Base-by-base conservation (phyloP, 2,888 invertebrate species). In the Eulithis testata region DNA sequence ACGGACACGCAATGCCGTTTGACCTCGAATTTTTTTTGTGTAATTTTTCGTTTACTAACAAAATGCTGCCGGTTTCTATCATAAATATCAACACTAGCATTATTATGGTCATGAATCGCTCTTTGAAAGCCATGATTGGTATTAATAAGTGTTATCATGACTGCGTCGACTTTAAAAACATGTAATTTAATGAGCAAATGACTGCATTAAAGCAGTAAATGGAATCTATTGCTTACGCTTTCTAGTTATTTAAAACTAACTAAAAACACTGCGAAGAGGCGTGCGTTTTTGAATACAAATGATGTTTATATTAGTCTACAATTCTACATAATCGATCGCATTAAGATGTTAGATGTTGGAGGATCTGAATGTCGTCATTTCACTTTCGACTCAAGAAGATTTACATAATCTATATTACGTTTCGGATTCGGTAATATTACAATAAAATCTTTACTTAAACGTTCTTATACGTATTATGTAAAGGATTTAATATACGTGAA, bases 21-120 rank as follows among this genome's bases (percentile, higher is more conserved):
- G 77, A 79, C 81, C 79, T 81, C 70, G 65, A 76, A 79, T 73
- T 61, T 54, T 69, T 21, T 73, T 70, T 68, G 67, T 65, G 74
- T 68, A 69, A 76, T 74, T 60, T 70, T n/a, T 47, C 51, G 54
- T 70, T 66, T 65, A 70, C 59, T 37, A 57, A 60, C 58, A 56
- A 27, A 57, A 66, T n/a, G 11, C n/a, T 60, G 55, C 40, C 40
- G 45, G 40, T 63, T 40, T 63, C 21, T 12, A 50, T 44, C 44
- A 53, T 63, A 67, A 49, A 60, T 63, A 62, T 53, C 60, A 57
- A 51, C 37, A 37, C 49, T 27, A 47, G 51, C 50, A 51, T 51
- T 59, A 54, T 54, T 64, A 64, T 55, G 52, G n/a, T 51, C 59
- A 54, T 62, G 51, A 62, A 59, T 62, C 44, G 52, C 47, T 56